Conservation (phyloP, 2,888 invertebrate species). For the Parapristionchus giblindavisi region DNA sequence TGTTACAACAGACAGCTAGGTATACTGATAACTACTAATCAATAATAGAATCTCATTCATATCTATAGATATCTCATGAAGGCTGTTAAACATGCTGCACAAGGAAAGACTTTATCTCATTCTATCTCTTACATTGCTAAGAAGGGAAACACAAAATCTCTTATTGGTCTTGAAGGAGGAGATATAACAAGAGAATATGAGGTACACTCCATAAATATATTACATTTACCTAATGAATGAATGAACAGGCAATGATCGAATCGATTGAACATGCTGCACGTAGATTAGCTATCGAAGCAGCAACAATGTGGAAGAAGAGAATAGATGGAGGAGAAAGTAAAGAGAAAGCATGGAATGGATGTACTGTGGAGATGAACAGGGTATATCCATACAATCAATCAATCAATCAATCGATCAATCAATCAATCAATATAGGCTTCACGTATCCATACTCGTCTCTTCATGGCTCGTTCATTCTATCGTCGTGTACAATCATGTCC, state of each 20-base stretch:
- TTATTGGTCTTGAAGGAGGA: constrained; percentile 40
- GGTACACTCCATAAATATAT: not conserved
- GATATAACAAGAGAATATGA: constrained; percentile 8
- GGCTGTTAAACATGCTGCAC: constrained; percentile 42
- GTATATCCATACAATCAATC: not conserved
- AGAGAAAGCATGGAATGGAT: constrained; percentile 36
- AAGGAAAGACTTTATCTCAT: constrained; percentile 52
- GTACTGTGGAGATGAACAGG: constrained; percentile 38
- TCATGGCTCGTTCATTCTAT: constrained; percentile 29
- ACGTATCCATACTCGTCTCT: constrained; percentile 38
- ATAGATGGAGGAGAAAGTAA: constrained; percentile 23
- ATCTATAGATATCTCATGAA: constrained; percentile 85
- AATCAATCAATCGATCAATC: not conserved
- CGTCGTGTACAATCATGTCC: constrained; percentile 1
- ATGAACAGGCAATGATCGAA: constrained; percentile 20
- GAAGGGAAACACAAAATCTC: constrained; percentile 42
- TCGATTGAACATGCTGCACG: constrained; percentile 23
- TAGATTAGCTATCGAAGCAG: constrained; percentile 8
- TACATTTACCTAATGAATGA: not conserved
- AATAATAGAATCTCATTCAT: too few relatives aligned
- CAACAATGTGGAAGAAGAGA: constrained; percentile 9
- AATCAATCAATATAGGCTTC: constrained; percentile 14
- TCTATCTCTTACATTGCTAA: constrained; percentile 50
- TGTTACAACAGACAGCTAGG: constrained; percentile 86
- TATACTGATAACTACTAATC: constrained; percentile 19